Evolutionary conservation across 2,888 invertebrate species (phyloP).

Genomic region (Callyntrura guangdongensis): DNA sequence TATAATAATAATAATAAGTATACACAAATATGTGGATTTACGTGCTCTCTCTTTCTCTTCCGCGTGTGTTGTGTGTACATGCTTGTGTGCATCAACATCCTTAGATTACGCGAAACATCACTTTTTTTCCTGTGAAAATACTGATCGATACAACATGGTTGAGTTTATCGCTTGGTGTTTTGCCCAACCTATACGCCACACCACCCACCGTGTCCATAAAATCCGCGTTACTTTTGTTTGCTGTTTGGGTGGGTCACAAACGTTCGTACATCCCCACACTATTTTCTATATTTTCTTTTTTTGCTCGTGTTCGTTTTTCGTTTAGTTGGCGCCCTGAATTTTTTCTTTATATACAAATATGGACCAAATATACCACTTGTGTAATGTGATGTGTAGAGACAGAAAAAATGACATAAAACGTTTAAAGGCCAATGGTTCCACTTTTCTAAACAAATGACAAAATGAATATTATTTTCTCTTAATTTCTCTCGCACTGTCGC

Average conservation of each 20-base stretch:
- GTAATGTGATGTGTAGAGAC: not conserved
- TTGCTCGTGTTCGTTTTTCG: not conserved
- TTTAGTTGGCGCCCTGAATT: not conserved
- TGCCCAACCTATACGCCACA: not conserved
- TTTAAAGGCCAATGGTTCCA: not conserved
- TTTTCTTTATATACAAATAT: not conserved
- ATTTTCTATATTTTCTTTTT: not conserved
- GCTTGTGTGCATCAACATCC: slow-evolving; percentile 3
- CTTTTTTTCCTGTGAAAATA: not conserved
- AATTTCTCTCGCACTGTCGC: too few species aligned
- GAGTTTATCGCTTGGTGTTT: not conserved
- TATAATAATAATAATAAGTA: too few species aligned
- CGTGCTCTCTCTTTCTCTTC: too few species aligned
- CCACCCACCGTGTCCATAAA: slow-evolving; percentile 1
- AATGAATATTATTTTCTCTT: too few species aligned
- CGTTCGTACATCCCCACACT: not conserved
- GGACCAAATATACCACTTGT: not conserved
- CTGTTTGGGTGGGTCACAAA: not conserved
- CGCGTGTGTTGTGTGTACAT: not conserved
- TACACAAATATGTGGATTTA: too few species aligned
- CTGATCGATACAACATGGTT: not conserved
- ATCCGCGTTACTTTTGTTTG: not conserved
- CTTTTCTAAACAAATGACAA: too few species aligned
- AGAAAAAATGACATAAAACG: not conserved
- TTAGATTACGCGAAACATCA: slow-evolving; percentile 32